These are phyloP conservation scores for Amia ocellicauda DNA, from an alignment of 2,113 vertebrate species.

Conservation along the genomic window DNA sequence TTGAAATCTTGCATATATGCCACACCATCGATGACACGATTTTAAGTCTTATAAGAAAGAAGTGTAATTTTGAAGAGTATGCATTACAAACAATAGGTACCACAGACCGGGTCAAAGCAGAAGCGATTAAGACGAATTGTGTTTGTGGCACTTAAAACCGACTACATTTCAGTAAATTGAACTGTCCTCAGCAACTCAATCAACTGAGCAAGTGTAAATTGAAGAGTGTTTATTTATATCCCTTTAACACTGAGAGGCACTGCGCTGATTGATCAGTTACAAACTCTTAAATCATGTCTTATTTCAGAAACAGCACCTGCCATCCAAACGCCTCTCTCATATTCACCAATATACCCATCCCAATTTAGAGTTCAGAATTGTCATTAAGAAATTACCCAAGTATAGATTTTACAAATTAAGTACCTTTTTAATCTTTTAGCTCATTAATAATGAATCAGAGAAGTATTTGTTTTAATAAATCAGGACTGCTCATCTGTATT, in stretches of 20 bases:
- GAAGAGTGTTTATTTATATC: not conserved
- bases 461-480: too few species aligned
- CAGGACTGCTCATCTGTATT: too few species aligned
- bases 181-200: not conserved
- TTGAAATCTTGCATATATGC: not conserved
- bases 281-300: not conserved
- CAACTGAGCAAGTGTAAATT: conserved; percentile 4
- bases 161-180: conserved; percentile 13
- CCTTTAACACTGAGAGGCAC: not conserved
- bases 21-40: not conserved
- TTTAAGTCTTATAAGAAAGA: not conserved
- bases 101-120: too few species aligned
- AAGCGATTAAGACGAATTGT: too few species aligned
- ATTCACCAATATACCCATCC: not conserved
- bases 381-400: not conserved
- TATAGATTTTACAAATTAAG: not conserved
- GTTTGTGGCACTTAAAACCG: not conserved
- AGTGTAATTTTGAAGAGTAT: not conserved
- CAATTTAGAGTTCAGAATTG: not conserved
- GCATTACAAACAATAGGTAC: too few species aligned
- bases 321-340: not conserved
- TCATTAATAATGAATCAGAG: too few species aligned
- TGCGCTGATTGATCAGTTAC: too few species aligned
- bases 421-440: too few species aligned
- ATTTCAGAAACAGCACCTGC: not conserved